Conservation (phyloP, 2,888 invertebrate species). For the Elmis aenea region DNA sequence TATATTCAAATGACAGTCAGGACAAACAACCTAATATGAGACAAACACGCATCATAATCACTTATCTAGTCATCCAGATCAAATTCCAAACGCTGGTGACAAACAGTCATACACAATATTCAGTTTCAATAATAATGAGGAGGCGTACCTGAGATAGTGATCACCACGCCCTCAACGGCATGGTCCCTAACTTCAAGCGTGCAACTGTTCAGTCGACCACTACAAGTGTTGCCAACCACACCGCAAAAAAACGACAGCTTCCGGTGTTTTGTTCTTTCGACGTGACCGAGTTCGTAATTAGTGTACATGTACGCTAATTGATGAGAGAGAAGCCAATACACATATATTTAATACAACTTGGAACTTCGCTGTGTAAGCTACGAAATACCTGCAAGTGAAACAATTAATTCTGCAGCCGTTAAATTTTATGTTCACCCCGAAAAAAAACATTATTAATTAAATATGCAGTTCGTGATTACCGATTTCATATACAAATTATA, state of each 20-base stretch:
- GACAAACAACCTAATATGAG: constrained; percentile 21
- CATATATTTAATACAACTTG: constrained; percentile 11
- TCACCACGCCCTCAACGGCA: constrained; percentile 29
- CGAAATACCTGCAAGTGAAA: no score
- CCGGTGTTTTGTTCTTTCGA: constrained; percentile 21
- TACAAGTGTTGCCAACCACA: constrained; percentile 24
- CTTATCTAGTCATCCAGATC: constrained; percentile 18
- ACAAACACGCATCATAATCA: constrained; percentile 17
- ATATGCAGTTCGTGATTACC: no score
- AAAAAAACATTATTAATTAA: no score
- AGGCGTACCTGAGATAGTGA: constrained; percentile 24
- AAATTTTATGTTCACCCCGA: no score
- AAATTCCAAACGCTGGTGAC: constrained; percentile 19
- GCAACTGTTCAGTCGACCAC: constrained; percentile 24
- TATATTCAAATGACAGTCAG: constrained; percentile 14
- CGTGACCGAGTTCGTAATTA: constrained; percentile 22
- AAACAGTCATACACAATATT: constrained; percentile 21
- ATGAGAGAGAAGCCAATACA: constrained; percentile 11
- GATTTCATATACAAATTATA: no score
- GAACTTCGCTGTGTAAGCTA: constrained; percentile 8
- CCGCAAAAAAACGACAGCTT: constrained; percentile 24
- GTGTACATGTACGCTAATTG: constrained; percentile 19
- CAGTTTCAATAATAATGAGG: constrained; percentile 28
- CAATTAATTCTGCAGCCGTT: no score
- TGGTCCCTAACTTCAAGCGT: constrained; percentile 22